Base-by-base conservation (phyloP, 1,140 invertebrate species). In the Drosophila persimilis region DNA sequence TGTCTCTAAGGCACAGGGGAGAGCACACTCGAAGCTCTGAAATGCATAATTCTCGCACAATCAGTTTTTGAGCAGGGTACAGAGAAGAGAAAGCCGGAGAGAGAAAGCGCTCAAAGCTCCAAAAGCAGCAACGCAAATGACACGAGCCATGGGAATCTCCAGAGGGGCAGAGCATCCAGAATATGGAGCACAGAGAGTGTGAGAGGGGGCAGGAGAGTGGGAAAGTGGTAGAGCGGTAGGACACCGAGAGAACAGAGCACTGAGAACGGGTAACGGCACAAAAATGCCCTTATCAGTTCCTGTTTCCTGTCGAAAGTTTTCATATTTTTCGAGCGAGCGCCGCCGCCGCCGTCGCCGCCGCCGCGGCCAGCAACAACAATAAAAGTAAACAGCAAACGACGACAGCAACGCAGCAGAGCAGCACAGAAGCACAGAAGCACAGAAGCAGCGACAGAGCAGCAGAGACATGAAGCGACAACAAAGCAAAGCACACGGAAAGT, bases 281-380 rank as follows among this genome's bases (percentile, higher is more conserved):
- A 86, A 88, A 86, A 90, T 90, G 85, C 83, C 88, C 88, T 90
- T 90, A 90, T 90, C 88, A 90, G 88, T 85, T 85, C 81, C 81
- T 86, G 80, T 84, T 90, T 90, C 88, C 88, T 90, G 88, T 90
- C 83, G 83, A 90, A 90, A 90, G 88, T 90, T 90, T 90, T 90
- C 88, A 90, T 90, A 90, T 90, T 90, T 90, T 90, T 78, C 77
- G 70, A 62, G 58, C 67, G 62, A 74, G 41, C 78, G 76, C 77
- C 72, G 56, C 71, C 77, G 56, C 76, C 65, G 15, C 70, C 62
- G n/a, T n/a, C n/a, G 15, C 15, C 76, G 76, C 77, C 72, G 56
- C 66, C 77, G 56, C 76, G 69, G 15, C 70, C 62, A 77, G 52
- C 53, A 69, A 69, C 64, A 64, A 77, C 66, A 70, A 60, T 70